These are phyloP conservation scores for Desmodus rotundus DNA, from an alignment of 2,113 vertebrate species.

Conservation along the genomic window DNA sequence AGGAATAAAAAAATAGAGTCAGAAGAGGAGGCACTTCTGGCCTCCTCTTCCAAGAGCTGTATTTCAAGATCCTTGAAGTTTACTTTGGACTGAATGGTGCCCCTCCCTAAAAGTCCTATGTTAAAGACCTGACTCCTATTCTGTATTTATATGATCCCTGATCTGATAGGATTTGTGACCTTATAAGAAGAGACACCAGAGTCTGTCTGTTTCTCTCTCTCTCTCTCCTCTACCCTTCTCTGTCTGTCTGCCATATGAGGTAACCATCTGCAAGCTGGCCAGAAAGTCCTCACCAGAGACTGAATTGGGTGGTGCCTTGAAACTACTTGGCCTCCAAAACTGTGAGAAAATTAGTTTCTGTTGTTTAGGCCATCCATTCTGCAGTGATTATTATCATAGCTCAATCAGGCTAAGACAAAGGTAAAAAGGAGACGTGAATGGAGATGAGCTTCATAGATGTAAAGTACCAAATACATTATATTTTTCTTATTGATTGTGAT, in stretches of 20 bases:
- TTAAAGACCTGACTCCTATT: neutral
- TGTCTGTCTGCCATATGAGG: neutral
- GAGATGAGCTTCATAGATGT: neutral
- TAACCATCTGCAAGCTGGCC: neutral
- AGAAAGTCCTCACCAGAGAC: neutral
- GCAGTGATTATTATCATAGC: neutral
- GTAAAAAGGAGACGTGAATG: neutral
- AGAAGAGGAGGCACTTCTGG: neutral
- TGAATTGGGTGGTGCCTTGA: neutral
- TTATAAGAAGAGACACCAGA: neutral
- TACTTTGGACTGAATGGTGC: neutral
- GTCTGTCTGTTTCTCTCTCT: neutral
- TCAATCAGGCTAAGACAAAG: neutral
- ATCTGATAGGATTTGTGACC: neutral
- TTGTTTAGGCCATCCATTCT: neutral
- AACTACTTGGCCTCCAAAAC: neutral
- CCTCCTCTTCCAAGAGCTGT: too few relatives aligned
- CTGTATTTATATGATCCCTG: neutral
- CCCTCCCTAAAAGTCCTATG: fast-evolving
- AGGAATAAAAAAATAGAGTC: neutral
- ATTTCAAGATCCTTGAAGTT: neutral
- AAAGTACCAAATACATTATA: neutral
- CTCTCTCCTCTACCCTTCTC: neutral
- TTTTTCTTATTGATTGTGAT: neutral
- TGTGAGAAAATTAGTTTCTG: neutral